phyloP scores from a whole-genome alignment of 2,113 vertebrate genomes.

The Nematolebias whitei region DNA sequence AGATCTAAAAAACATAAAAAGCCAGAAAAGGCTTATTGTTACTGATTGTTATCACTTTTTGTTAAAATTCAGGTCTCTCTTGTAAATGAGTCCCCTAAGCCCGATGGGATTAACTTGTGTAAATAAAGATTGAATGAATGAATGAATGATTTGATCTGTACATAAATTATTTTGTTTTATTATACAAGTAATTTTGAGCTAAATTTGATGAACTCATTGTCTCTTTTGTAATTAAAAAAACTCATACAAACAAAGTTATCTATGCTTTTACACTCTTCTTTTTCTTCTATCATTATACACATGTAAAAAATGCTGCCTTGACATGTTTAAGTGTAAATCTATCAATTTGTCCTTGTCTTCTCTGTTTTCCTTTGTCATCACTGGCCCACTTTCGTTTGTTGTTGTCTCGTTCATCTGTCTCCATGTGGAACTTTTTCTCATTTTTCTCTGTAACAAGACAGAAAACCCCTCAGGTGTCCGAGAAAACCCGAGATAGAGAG shows the following conservation, averaged over 20 bases:
- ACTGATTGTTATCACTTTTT: no score
- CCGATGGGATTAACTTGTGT: no score
- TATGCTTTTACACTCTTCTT: neutral
- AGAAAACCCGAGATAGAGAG: slow-evolving; percentile 25
- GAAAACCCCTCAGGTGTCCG: slow-evolving; percentile 52
- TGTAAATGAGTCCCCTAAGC: no score
- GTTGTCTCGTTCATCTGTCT: slow-evolving; percentile 41
- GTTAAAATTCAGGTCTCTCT: no score
- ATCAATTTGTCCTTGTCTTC: neutral
- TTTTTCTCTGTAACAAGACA: slow-evolving; percentile 20
- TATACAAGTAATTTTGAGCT: no score
- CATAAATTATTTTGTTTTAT: no score
- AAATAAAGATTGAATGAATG: no score
- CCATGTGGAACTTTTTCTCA: slow-evolving; percentile 5
- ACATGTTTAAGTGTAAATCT: slow-evolving; percentile 15
- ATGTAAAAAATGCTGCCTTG: slow-evolving; percentile 9
- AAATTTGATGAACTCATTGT: slow-evolving; percentile 2
- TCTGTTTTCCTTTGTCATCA: slow-evolving; percentile 17
- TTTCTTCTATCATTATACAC: neutral
- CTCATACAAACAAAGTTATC: neutral
- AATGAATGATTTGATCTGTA: no score
- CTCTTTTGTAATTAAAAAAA: slow-evolving; percentile 30
- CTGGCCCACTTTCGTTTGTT: slow-evolving; percentile 45
- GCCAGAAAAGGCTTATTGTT: no score
- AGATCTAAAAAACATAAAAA: no score